Evolutionary conservation across 2,113 vertebrate species (phyloP).

Genomic region (Oreotrochilus melanogaster): DNA sequence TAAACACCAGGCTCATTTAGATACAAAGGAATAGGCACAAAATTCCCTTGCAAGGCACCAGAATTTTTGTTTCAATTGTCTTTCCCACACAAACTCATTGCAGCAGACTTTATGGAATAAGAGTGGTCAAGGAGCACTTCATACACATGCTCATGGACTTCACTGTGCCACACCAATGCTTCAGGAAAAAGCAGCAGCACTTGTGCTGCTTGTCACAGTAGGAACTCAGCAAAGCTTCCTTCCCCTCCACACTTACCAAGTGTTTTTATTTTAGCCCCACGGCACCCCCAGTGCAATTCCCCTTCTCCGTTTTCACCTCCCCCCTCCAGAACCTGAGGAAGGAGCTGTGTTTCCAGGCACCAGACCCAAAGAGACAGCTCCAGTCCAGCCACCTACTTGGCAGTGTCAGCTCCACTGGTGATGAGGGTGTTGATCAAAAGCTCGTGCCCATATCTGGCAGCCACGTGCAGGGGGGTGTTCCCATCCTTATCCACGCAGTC

Average conservation of each 20-base stretch:
- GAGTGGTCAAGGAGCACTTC: background rate
- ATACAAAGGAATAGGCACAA: background rate
- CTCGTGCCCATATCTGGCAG: slow-evolving; percentile 93
- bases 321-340: background rate
- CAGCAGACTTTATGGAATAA: background rate
- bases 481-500: slow-evolving; percentile 96
- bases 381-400: slow-evolving; percentile 82
- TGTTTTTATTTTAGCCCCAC: background rate
- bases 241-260: background rate
- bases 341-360: background rate
- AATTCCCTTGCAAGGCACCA: background rate
- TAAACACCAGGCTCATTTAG: background rate
- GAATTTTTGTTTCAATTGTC: background rate
- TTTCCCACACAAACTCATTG: background rate
- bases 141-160: background rate
- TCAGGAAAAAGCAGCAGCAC: background rate
- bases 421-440: slow-evolving; percentile 97
- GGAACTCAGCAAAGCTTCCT: background rate
- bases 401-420: slow-evolving; percentile 91
- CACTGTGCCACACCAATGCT: background rate
- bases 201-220: background rate
- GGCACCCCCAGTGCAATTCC: background rate
- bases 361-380: background rate
- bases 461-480: slow-evolving; percentile 95
- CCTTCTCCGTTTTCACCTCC: background rate